Evolutionary conservation across 1,140 invertebrate species (phyloP).

Genomic region (Spodoptera litura): DNA sequence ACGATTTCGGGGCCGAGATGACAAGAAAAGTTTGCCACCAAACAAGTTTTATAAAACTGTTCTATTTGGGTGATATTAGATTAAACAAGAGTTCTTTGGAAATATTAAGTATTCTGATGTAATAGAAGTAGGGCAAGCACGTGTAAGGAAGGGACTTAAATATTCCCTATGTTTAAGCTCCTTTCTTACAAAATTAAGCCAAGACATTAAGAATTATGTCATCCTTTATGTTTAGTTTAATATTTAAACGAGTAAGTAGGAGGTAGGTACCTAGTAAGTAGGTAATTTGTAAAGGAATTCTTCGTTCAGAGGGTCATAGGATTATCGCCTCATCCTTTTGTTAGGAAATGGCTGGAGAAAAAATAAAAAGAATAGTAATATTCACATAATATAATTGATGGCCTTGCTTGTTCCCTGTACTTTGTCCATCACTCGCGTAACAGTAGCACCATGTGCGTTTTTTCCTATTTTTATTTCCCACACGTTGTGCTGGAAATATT

Average conservation of each 20-base stretch:
- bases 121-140: conserved; percentile 38
- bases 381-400: background rate
- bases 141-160: conserved; percentile 16
- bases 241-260: background rate
- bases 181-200: conserved; percentile 1
- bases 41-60: background rate
- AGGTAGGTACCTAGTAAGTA: too few species aligned
- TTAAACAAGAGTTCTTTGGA: conserved; percentile 3
- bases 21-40: background rate
- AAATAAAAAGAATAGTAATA: background rate
- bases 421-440: conserved; percentile 20
- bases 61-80: conserved; percentile 20
- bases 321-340: background rate
- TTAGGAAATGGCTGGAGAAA: background rate
- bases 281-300: too few species aligned
- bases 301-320: background rate
- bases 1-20: background rate
- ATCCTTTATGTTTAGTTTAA: background rate
- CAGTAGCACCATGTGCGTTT: conserved; percentile 18
- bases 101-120: conserved; percentile 9
- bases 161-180: conserved; percentile 1
- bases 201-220: conserved; percentile 3
- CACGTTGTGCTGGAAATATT: conserved; percentile 46
- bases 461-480: conserved; percentile 51
- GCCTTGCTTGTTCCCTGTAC: background rate